Base-by-base conservation (phyloP, 1,140 invertebrate genomes). In the Theocolax elegans region DNA sequence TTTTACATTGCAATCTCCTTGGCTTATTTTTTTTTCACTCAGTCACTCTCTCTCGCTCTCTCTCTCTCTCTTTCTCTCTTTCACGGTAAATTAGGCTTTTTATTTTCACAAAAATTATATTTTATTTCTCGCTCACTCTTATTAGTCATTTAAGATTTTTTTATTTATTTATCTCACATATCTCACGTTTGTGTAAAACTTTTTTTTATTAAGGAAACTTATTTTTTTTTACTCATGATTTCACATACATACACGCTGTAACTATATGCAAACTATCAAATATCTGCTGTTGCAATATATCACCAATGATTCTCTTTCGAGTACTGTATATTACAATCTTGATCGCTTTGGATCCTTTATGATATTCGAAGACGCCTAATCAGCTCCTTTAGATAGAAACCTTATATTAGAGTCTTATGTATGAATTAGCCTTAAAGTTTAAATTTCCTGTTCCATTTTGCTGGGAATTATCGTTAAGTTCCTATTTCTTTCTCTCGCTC, bases 381-480 rank as follows among this genome's bases (percentile, higher is more conserved):
- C 75, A 79, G 62, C 74, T 81, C 78, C 80, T 72, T 80, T 79
- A 81, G 74, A 80, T 77, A 80, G 77, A 77, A 83, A 81, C 74
- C 77, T 81, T 82, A 77, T 75, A 58, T 71, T 77, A 75, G 56
- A 72, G 67, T 70, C 69, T 71, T 74, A 73, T 74, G 72, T 74
- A 68, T 75, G 72, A 68, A 74, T 77, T 78, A 78, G 69, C 48
- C 72, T 65, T 77, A 78, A 69, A 74, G 71, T 77, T 77, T 74
- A 72, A 68, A 68, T 75, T 72, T 79, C 75, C 73, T 77, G 51
- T 78, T 76, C 74, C 75, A 77, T 69, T 74, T 80, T 82, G 77
- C 77, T 76, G 79, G 80, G 80, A 82, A 83, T 84, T 80, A 85
- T 81, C 76, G 77, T 84, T 80, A 86, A 85, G 83, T 66, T 58